A percentile compares a stretch with the other conserved stretches of the same genome.
Conservation (phyloP, 2,797 vertebrate genomes). For the Etheostoma nigrum region DNA sequence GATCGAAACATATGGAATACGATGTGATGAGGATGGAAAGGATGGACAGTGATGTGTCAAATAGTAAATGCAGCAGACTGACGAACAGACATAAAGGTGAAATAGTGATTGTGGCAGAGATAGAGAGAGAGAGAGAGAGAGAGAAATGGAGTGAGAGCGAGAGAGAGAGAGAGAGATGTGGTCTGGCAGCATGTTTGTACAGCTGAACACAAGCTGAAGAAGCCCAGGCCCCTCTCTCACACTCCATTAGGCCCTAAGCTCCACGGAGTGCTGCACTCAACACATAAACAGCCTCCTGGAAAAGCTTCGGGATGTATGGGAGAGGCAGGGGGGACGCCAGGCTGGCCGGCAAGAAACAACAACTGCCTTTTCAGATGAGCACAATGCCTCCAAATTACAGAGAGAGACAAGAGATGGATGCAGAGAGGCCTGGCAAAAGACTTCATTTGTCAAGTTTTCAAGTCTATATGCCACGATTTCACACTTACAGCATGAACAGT, state of each 20-base stretch:
- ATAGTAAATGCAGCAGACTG: slow-evolving; percentile 31
- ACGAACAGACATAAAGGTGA: slow-evolving; percentile 30
- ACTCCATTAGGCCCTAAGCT: slow-evolving; percentile 95
- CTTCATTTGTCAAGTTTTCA: slow-evolving; percentile 33
- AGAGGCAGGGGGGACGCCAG: slow-evolving; percentile 73
- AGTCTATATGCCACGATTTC: not conserved
- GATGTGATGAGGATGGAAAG: not conserved
- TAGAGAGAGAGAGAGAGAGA: slow-evolving; percentile 27
- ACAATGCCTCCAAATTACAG: slow-evolving; percentile 75
- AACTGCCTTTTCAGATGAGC: slow-evolving; percentile 85
- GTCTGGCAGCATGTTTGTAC: slow-evolving; percentile 93
- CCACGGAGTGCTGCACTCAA: slow-evolving; percentile 93
- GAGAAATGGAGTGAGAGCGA: slow-evolving; percentile 45
- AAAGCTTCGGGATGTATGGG: slow-evolving; percentile 86
- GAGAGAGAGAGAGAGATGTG: slow-evolving; percentile 69
- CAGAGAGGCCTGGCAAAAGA: slow-evolving; percentile 42
- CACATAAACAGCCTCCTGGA: slow-evolving; percentile 96
- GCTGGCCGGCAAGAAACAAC: slow-evolving; percentile 85
- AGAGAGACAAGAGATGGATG: slow-evolving; percentile 57
- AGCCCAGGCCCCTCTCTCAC: slow-evolving; percentile 93
- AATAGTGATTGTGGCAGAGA: slow-evolving; percentile 38
- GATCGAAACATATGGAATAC: slow-evolving; percentile 2
- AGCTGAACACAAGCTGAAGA: slow-evolving; percentile 99
- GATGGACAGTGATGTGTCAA: slow-evolving; percentile 14
- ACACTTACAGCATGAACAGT: not conserved